Conservation (phyloP, 2,113 vertebrate species). For the Cathartes aura region DNA sequence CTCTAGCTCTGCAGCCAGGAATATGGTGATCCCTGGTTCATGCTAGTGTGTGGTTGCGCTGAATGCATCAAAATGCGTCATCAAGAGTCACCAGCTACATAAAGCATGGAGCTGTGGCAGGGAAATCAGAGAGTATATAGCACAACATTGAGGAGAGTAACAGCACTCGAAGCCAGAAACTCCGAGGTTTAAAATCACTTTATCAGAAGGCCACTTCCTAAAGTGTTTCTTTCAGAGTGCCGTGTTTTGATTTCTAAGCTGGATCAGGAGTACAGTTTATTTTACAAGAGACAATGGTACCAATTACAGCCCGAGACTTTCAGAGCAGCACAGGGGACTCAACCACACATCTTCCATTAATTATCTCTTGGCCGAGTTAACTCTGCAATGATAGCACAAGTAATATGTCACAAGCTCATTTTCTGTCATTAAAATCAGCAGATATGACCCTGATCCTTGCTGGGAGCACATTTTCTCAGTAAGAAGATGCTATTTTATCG, state of each 20-base stretch:
- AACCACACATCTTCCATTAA: slow-evolving; percentile 27
- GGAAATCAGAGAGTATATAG: not conserved
- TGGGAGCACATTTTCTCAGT: not conserved
- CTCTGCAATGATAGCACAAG: not conserved
- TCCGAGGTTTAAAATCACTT: not conserved
- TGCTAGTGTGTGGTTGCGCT: slow-evolving; percentile 29
- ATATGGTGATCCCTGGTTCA: slow-evolving; percentile 38
- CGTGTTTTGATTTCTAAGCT: not conserved
- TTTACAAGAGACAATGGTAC: not conserved
- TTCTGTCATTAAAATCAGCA: slow-evolving; percentile 50
- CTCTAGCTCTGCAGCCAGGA: slow-evolving; percentile 51
- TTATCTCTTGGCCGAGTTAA: slow-evolving; percentile 36
- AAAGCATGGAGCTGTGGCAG: not conserved
- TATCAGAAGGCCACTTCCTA: not conserved
- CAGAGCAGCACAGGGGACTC: not conserved
- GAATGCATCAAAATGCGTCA: slow-evolving; percentile 51
- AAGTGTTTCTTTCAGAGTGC: not conserved
- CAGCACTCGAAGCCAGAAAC: not conserved
- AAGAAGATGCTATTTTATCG: not conserved
- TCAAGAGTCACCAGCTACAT: slow-evolving; percentile 5
- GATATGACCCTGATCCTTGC: not conserved
- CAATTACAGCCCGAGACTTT: slow-evolving; percentile 8
- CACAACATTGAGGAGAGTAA: not conserved
- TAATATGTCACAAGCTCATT: slow-evolving; percentile 19
- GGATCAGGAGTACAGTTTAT: not conserved